phyloP scores from a whole-genome alignment of 2,888 invertebrate genomes.

The Entomobrya multifasciata region DNA sequence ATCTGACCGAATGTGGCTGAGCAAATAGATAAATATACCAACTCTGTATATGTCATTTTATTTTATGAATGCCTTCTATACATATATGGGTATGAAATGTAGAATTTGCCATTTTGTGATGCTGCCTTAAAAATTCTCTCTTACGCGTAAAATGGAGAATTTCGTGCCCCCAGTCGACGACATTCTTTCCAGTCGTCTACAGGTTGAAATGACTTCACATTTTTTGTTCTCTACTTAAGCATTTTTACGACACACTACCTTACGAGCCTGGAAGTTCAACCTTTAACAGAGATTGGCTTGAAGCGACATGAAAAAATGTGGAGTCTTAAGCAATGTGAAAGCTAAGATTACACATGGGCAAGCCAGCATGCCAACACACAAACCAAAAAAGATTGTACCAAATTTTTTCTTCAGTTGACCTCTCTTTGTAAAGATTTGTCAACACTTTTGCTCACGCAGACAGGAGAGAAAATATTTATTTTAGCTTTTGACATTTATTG shows the following conservation, averaged over 20 bases:
- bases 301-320: neutral
- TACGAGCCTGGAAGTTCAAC: too few relatives aligned
- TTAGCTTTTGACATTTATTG: slow-evolving; percentile 16
- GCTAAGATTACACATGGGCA: neutral
- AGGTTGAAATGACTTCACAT: slow-evolving; percentile 20
- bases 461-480: neutral
- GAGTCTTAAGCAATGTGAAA: neutral
- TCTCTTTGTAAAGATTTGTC: too few relatives aligned
- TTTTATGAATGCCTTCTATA: too few relatives aligned
- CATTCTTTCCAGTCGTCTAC: neutral
- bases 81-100: too few relatives aligned
- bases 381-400: neutral
- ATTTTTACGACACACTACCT: too few relatives aligned
- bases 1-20: too few relatives aligned
- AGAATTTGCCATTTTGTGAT: too few relatives aligned
- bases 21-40: too few relatives aligned
- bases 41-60: too few relatives aligned
- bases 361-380: neutral
- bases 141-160: too few relatives aligned
- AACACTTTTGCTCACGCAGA: neutral
- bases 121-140: neutral
- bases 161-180: too few relatives aligned
- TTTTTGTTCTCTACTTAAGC: neutral
- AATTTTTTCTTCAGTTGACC: slow-evolving; percentile 27
- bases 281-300: neutral